A percentile compares a stretch with the other conserved stretches of the same genome.
These are phyloP conservation scores for Gymnorhina tibicen DNA, from an alignment of 2,113 vertebrate genomes.

Conservation along the genomic window DNA sequence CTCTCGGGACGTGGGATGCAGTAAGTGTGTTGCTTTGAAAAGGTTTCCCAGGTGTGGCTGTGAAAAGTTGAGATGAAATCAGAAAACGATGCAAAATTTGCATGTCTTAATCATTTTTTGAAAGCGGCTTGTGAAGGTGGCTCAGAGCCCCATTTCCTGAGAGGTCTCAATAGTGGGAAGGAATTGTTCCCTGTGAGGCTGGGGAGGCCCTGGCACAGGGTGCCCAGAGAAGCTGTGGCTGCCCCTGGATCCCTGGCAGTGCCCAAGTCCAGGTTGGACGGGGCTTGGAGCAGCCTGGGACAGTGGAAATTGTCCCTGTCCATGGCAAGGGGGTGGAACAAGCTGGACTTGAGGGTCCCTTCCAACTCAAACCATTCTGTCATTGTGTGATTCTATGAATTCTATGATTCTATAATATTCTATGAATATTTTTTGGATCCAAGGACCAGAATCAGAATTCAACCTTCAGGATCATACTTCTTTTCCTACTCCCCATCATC, in stretches of 20 bases:
- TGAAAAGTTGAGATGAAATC: not conserved
- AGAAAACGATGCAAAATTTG: not conserved
- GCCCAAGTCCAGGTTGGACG: fast-evolving
- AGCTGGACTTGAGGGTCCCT: not conserved
- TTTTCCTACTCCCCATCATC: not conserved
- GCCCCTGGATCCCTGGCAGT: not conserved
- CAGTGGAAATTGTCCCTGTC: not conserved
- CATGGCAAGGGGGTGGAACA: not conserved
- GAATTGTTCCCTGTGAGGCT: not conserved
- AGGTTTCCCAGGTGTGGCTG: not conserved
- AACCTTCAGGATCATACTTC: not conserved
- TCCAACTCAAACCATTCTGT: not conserved
- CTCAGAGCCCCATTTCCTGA: not conserved
- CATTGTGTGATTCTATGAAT: not conserved
- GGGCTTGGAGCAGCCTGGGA: not conserved
- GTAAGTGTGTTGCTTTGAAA: not conserved
- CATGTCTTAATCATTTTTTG: not conserved
- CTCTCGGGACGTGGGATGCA: not conserved
- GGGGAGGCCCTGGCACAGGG: not conserved
- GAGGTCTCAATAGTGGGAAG: not conserved
- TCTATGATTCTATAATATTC: no score
- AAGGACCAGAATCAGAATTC: not conserved
- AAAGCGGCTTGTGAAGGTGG: not conserved
- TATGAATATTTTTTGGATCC: not conserved
- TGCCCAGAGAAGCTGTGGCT: not conserved